Percentiles rank a stretch among this genome's conserved stretches.
Evolutionary conservation across 1,140 invertebrate species (phyloP).

Genomic region (Apocrypta bakeri): DNA sequence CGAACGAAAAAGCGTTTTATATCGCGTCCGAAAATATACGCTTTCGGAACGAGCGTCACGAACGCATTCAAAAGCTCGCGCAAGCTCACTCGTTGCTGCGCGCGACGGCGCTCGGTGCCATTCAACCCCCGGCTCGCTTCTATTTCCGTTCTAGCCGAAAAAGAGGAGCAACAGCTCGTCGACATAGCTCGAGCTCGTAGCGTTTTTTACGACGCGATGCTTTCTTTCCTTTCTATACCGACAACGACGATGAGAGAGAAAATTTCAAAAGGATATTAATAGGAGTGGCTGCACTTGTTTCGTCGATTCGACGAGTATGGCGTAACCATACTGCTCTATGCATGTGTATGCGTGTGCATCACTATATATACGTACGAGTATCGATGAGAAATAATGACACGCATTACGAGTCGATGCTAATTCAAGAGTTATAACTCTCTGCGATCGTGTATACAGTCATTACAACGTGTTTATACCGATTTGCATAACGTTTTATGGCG

Average conservation of each 20-base stretch:
- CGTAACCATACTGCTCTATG: too few species aligned
- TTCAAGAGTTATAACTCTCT: too few species aligned
- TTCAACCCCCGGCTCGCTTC: conserved; percentile 3
- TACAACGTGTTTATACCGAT: too few species aligned
- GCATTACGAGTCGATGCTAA: too few species aligned
- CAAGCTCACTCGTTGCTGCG: neutral
- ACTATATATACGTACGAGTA: too few species aligned
- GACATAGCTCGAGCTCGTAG: neutral
- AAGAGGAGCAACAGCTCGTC: conserved; percentile 36
- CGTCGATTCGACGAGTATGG: neutral
- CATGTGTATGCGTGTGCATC: too few species aligned
- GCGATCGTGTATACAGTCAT: too few species aligned
- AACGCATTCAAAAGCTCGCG: neutral
- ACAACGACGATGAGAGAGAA: too few species aligned
- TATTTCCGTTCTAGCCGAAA: conserved; percentile 37
- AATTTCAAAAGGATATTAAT: too few species aligned
- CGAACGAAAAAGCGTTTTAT: neutral
- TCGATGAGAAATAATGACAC: too few species aligned
- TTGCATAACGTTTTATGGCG: too few species aligned
- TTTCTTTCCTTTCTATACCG: neutral
- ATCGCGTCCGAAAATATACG: neutral
- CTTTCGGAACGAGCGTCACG: neutral
- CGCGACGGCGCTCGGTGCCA: conserved; percentile 11
- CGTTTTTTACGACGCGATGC: neutral
- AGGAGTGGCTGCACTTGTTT: too few species aligned